phyloP scores from a whole-genome alignment of 2,797 vertebrate species.

The Delichon dasypus region DNA sequence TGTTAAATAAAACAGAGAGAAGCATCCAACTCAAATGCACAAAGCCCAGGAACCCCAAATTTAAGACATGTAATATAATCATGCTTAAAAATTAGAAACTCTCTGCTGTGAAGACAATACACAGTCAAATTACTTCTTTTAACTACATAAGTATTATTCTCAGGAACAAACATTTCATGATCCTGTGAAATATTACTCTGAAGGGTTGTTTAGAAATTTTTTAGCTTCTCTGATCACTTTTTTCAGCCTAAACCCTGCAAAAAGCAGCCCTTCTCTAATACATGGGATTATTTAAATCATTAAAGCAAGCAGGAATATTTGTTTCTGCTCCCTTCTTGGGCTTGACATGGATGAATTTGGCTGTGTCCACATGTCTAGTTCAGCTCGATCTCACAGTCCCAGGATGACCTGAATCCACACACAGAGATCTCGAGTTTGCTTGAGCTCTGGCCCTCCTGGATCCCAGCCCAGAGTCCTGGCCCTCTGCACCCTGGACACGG shows the following conservation, averaged over 20 bases:
- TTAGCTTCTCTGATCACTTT: neutral
- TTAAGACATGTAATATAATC: neutral
- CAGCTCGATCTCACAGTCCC: conserved; percentile 13
- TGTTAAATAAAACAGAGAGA: neutral
- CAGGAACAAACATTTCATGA: neutral
- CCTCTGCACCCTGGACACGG: neutral
- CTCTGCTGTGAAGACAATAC: neutral
- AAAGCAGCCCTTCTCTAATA: neutral
- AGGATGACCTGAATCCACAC: neutral
- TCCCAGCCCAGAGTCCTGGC: neutral
- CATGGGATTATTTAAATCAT: neutral
- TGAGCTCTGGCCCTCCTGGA: conserved; percentile 46
- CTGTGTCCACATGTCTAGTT: neutral
- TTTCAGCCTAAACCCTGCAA: neutral
- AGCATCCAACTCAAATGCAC: neutral
- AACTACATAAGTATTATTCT: neutral
- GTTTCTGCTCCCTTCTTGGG: neutral
- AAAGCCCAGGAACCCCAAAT: neutral
- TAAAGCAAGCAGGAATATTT: neutral
- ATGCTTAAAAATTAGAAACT: neutral
- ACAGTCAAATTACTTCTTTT: neutral
- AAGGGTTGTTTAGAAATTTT: neutral
- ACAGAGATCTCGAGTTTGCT: neutral
- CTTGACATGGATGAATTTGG: conserved; percentile 11
- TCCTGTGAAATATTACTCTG: neutral